Evolutionary conservation across 2,888 invertebrate genomes (phyloP).

Genomic region (Silvanus unidentatus): DNA sequence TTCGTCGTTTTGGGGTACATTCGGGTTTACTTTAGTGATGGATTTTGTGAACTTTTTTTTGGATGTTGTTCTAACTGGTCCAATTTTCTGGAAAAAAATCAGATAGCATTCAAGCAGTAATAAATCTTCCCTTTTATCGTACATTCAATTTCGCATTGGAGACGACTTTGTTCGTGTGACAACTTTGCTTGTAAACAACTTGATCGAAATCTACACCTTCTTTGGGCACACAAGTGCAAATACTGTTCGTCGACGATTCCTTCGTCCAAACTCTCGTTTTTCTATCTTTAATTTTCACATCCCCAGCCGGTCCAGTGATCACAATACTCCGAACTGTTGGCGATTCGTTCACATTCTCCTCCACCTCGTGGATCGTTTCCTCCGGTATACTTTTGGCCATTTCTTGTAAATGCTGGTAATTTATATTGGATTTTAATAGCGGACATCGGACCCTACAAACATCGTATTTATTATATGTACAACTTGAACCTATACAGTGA

Average conservation of each 20-base stretch:
- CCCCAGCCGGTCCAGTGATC: constrained; percentile 35
- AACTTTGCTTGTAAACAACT: constrained; percentile 31
- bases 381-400: constrained; percentile 41
- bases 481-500: no score
- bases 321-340: constrained; percentile 23
- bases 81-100: no score
- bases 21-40: no score
- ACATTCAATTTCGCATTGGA: neutral
- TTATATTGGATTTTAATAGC: constrained; percentile 31
- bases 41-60: no score
- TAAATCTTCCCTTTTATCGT: no score
- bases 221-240: constrained; percentile 38
- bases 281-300: constrained; percentile 29
- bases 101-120: no score
- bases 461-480: neutral
- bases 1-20: no score
- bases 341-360: constrained; percentile 21
- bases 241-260: constrained; percentile 22
- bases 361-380: constrained; percentile 31
- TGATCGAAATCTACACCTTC: constrained; percentile 36
- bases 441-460: constrained; percentile 34
- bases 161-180: neutral
- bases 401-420: constrained; percentile 42
- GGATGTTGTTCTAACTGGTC: no score
- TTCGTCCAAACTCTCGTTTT: constrained; percentile 25